Percentiles rank a stretch among this genome's conserved stretches.
Evolutionary conservation across 2,888 invertebrate genomes (phyloP).

Genomic region (Cephalotes varians): DNA sequence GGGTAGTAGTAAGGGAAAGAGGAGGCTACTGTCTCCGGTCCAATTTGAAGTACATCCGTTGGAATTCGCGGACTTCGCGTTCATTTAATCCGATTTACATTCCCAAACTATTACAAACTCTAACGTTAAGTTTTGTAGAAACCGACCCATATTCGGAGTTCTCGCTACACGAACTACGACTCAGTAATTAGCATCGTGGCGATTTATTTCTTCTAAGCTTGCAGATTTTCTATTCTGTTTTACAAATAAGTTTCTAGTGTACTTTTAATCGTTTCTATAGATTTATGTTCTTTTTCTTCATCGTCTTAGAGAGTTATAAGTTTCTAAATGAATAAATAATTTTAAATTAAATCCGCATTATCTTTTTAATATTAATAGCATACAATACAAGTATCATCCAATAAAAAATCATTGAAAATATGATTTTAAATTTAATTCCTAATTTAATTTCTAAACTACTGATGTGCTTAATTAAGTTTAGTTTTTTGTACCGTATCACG

Average conservation of each 20-base stretch:
- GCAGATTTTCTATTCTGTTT: conserved; percentile 4
- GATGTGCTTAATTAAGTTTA: neutral
- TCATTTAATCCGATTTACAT: conserved; percentile 38
- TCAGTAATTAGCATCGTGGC: conserved; percentile 17
- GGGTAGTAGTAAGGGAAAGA: conserved; percentile 21
- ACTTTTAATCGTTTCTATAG: neutral
- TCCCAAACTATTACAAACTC: conserved; percentile 40
- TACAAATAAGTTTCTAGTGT: neutral
- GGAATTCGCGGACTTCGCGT: conserved; percentile 39
- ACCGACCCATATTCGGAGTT: conserved; percentile 41
- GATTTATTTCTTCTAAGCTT: conserved; percentile 15
- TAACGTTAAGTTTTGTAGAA: conserved; percentile 41
- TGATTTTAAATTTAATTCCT: neutral
- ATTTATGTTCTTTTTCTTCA: neutral
- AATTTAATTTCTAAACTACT: too few relatives aligned
- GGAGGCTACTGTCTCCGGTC: neutral
- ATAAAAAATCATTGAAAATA: neutral
- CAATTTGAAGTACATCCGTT: conserved; percentile 24
- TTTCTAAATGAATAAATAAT: neutral
- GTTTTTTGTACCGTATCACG: neutral
- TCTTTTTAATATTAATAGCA: neutral
- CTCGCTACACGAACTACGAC: conserved; percentile 24
- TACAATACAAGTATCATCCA: neutral
- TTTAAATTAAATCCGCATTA: neutral
- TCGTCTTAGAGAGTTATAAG: neutral